Conservation (phyloP, 2,797 vertebrate species). For the Phrynocephalus forsythii region DNA sequence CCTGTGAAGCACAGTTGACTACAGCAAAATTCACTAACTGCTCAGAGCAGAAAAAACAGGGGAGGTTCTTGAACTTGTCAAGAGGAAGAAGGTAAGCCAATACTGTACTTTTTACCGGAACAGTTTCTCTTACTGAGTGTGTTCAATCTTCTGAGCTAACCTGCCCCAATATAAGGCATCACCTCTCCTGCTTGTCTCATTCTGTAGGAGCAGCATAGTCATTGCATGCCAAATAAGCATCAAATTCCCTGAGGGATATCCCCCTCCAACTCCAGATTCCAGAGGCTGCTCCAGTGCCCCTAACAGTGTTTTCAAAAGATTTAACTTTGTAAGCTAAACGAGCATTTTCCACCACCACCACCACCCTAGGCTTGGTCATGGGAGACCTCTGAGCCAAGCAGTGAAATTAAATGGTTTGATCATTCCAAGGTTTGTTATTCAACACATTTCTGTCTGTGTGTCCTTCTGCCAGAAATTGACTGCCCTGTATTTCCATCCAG, state of each 20-base stretch:
- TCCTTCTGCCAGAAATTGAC: neutral
- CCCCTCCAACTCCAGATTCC: neutral
- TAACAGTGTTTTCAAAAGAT: neutral
- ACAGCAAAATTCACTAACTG: neutral
- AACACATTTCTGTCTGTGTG: neutral
- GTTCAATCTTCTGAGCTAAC: slow-evolving; percentile 6
- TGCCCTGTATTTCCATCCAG: neutral
- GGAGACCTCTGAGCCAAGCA: neutral
- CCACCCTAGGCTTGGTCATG: too few relatives aligned
- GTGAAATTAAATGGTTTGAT: neutral
- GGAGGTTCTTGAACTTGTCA: neutral
- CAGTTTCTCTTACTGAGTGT: slow-evolving; percentile 3
- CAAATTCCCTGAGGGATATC: neutral
- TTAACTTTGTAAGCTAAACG: neutral
- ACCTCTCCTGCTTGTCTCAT: slow-evolving; percentile 1
- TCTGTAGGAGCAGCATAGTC: neutral
- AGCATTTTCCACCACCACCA: neutral
- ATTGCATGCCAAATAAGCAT: slow-evolving; percentile 5
- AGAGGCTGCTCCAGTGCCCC: neutral
- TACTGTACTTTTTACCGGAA: slow-evolving; percentile 15
- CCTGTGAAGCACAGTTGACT: neutral
- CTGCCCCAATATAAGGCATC: slow-evolving; percentile 29
- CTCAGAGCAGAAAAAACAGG: neutral
- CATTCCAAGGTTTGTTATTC: neutral
- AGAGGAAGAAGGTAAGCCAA: neutral